Conservation (phyloP, 2,113 vertebrate genomes). For the Bubo bubo region DNA sequence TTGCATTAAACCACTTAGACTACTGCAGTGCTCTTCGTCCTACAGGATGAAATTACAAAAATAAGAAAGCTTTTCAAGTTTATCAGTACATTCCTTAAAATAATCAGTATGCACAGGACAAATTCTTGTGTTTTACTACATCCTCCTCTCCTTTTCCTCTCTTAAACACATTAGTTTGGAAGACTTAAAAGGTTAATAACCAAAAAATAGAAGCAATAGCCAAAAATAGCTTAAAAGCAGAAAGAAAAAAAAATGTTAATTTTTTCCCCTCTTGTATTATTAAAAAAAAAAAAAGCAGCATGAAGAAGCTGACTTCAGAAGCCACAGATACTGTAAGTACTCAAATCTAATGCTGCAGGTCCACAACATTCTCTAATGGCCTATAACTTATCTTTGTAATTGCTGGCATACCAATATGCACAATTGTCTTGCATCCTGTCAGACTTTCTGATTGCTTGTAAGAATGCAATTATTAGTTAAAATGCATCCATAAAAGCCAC, state of each 20-base stretch:
- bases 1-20: not conserved
- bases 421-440: not conserved
- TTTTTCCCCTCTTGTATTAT: accelerated
- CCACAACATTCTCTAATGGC: not conserved
- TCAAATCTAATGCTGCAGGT: not conserved
- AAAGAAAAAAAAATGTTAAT: not conserved
- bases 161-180: not conserved
- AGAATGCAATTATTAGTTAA: not conserved
- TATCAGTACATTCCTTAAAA: not conserved
- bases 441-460: not conserved
- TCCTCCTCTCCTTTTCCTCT: not conserved
- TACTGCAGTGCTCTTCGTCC: not conserved
- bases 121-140: not conserved
- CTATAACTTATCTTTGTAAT: not conserved
- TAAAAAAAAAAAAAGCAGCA: not conserved
- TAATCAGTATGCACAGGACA: not conserved
- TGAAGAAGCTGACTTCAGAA: not conserved
- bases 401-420: not conserved
- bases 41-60: not conserved
- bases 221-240: not conserved
- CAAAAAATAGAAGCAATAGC: not conserved
- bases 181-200: not conserved
- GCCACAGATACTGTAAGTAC: not conserved
- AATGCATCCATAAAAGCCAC: not conserved
- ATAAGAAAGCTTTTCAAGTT: not conserved